Evolutionary conservation across 2,797 vertebrate species (phyloP).

Genomic region (Lagocephalus sceleratus): DNA sequence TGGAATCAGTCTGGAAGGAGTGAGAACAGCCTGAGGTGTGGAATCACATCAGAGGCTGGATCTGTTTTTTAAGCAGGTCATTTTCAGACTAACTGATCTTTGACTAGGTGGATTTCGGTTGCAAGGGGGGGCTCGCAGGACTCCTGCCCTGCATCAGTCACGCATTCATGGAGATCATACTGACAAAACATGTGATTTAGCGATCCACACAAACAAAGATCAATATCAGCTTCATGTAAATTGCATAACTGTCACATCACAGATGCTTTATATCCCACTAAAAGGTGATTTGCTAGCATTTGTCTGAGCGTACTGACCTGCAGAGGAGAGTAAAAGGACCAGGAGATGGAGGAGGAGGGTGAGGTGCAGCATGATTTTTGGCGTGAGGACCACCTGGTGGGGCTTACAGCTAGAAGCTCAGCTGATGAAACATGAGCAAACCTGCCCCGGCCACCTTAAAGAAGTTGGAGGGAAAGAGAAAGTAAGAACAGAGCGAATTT

Average conservation of each 20-base stretch:
- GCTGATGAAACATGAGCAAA: conserved; percentile 73
- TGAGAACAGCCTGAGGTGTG: conserved; percentile 23
- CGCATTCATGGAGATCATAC: neutral
- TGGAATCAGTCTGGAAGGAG: conserved; percentile 27
- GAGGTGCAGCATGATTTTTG: conserved; percentile 72
- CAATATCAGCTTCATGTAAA: neutral
- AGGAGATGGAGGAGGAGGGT: conserved; percentile 64
- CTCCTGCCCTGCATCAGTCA: conserved; percentile 4
- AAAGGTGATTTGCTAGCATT: neutral
- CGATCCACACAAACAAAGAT: no score
- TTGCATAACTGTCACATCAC: neutral
- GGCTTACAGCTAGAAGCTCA: conserved; percentile 58
- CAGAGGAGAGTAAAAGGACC: conserved; percentile 45
- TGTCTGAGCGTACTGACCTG: conserved; percentile 49
- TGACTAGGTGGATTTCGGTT: conserved; percentile 40
- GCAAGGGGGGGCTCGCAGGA: conserved; percentile 35
- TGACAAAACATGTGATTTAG: no score
- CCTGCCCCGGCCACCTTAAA: conserved; percentile 60
- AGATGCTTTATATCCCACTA: conserved; percentile 3
- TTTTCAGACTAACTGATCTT: conserved; percentile 46
- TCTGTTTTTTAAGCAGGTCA: conserved; percentile 35
- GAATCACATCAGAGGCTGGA: conserved; percentile 11
- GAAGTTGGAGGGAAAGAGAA: conserved; percentile 1
- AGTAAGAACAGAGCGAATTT: neutral
- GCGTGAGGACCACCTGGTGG: conserved; percentile 61